phyloP scores from a whole-genome alignment of 1,140 invertebrate species.

The Macrosteles quadrilineatus region DNA sequence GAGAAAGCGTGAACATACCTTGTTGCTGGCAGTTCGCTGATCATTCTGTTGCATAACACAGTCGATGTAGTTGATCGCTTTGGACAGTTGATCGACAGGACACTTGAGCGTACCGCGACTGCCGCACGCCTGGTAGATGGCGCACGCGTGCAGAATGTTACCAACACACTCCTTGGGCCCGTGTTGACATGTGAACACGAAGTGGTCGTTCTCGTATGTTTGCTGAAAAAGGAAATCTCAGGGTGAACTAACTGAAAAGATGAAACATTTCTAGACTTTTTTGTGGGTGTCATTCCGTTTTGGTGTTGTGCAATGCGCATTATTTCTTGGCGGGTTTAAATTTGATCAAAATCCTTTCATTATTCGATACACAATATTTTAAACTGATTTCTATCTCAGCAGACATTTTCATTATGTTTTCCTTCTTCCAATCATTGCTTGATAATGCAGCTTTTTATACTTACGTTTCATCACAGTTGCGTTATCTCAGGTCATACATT shows the following conservation, averaged over 20 bases:
- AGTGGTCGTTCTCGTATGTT: constrained; percentile 9
- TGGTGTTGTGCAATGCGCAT: no score
- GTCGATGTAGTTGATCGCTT: constrained; percentile 6
- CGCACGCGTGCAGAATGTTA: constrained; percentile 16
- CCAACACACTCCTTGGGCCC: constrained; percentile 23
- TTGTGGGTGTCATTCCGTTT: no score
- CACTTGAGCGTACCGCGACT: background rate
- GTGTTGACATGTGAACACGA: constrained; percentile 18
- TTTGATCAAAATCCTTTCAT: no score
- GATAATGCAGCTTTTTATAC: no score
- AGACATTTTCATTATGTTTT: no score
- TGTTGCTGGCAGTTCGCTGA: background rate
- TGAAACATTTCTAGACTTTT: background rate
- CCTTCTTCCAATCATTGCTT: no score
- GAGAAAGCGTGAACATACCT: background rate
- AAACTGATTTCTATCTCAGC: no score
- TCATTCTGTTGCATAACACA: constrained; percentile 11
- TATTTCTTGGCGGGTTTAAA: no score
- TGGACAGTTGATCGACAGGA: background rate
- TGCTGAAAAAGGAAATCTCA: background rate
- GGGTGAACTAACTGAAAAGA: background rate
- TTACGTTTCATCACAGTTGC: no score
- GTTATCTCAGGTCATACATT: no score
- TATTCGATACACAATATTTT: no score
- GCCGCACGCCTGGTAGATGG: background rate